Base-by-base conservation (phyloP, 2,888 invertebrate species). In the Drosophila recens region DNA sequence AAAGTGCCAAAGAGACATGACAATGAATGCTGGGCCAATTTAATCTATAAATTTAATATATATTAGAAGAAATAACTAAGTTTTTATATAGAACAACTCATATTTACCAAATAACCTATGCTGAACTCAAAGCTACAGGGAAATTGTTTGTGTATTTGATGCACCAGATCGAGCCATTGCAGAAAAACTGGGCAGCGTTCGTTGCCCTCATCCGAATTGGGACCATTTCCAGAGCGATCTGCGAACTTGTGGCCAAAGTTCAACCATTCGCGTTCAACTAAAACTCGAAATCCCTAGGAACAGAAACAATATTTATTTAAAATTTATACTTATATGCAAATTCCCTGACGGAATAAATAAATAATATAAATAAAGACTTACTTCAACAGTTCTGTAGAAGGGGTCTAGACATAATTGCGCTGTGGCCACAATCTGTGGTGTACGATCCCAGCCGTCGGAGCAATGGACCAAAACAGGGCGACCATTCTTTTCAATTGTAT, bases 391-490 rank as follows among this genome's bases (percentile, higher is more conserved):
- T 82, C 99, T 94, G 93, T 99, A 99, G 93, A 96, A 96, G 0
- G 98, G 98, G 94, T 99, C 99, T 42, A 99, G 94, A 90, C 99
- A 93, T 45, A 99, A 94, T 93, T 99, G 97, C 13, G 98, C 97
- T 57, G 99, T 94, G 43, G 98, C 97, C 15, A 98, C 97, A 79
- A 99, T 97, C 94, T 99, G 99, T 49, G 99, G 97, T 64, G 99
- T 99, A 80, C 99, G 95, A 93, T 99, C 99, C 99, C 99, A 99
- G 51, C 99, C 99, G 93, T 99, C 99, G 3, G 98, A 98, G 93
- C 99, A 99, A 93, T 99, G 99, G 10, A 99, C 98, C 71, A 99
- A 94, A 61, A 98, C 99, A 8, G 98, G 98, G 54, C 97, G 95
- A 17, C 95, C 96, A 68, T 97, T 96, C 56, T 95, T 94, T 82